Percentiles rank a stretch among this genome's conserved stretches.
Evolutionary conservation across 1,140 invertebrate species (phyloP).

Genomic region (Telenomus remus): DNA sequence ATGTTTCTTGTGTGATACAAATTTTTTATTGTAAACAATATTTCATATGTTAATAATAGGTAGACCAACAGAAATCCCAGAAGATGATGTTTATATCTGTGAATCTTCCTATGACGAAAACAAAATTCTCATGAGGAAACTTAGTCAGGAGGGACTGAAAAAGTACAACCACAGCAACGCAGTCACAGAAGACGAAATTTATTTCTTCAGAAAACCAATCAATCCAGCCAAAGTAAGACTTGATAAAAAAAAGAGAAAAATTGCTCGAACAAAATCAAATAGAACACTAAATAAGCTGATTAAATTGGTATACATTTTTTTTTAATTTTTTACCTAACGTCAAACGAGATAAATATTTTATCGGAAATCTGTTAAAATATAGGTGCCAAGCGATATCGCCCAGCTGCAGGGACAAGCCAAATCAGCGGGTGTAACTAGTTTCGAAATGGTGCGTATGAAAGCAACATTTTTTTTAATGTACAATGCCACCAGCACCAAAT

Average conservation of each 20-base stretch:
- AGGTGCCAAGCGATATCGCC: slow-evolving; percentile 75
- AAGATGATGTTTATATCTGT: slow-evolving; percentile 94
- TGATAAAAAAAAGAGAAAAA: slow-evolving; percentile 8
- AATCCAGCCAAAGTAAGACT: slow-evolving; percentile 83
- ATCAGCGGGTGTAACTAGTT: slow-evolving; percentile 69
- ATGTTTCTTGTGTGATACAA: no score
- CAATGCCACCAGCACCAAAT: slow-evolving; percentile 52
- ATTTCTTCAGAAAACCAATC: slow-evolving; percentile 87
- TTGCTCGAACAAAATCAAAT: neutral
- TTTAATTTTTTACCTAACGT: no score
- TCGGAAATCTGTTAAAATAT: neutral
- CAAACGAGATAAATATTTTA: no score
- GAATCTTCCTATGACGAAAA: slow-evolving; percentile 95
- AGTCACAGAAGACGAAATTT: slow-evolving; percentile 95
- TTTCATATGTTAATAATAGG: slow-evolving; percentile 75
- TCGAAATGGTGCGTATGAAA: slow-evolving; percentile 74
- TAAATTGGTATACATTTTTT: no score
- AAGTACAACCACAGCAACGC: slow-evolving; percentile 88
- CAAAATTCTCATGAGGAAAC: slow-evolving; percentile 85
- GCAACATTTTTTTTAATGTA: slow-evolving; percentile 1
- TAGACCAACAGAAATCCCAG: slow-evolving; percentile 94
- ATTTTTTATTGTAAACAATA: neutral
- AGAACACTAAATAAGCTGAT: neutral
- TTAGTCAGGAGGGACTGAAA: slow-evolving; percentile 84
- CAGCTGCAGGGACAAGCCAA: slow-evolving; percentile 73